Conservation (phyloP, 2,888 invertebrate genomes). For the Caradrina kadenii region DNA sequence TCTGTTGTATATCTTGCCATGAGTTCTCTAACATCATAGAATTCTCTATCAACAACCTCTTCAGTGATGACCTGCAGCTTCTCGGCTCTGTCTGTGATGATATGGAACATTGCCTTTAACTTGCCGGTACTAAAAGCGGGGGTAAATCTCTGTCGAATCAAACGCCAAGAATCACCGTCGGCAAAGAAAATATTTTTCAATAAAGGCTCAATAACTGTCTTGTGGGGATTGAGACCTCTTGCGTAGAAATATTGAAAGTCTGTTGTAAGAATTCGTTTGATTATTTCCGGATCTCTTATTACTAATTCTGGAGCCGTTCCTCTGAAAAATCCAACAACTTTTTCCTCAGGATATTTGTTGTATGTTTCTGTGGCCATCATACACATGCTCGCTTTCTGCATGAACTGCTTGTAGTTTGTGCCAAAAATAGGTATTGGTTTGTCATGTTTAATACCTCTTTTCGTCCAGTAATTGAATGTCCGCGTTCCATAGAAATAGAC, state of each 20-base stretch:
- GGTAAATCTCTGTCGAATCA: constrained; percentile 82
- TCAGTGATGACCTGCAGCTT: constrained; percentile 79
- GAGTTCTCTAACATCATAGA: constrained; percentile 81
- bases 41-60: constrained; percentile 72
- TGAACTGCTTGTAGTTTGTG: constrained; percentile 77
- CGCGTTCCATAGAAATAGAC: constrained; percentile 78
- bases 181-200: constrained; percentile 83
- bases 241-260: constrained; percentile 81
- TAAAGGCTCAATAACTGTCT: constrained; percentile 80
- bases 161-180: constrained; percentile 84
- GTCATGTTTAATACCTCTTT: constrained; percentile 81
- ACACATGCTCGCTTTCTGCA: constrained; percentile 78
- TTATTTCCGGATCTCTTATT: constrained; percentile 82
- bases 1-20: constrained; percentile 87
- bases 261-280: constrained; percentile 79
- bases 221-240: constrained; percentile 80
- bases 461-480: constrained; percentile 81
- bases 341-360: constrained; percentile 80
- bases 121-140: constrained; percentile 84
- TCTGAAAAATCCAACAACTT: constrained; percentile 82
- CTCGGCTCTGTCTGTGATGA: constrained; percentile 82
- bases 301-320: constrained; percentile 78
- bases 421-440: constrained; percentile 79
- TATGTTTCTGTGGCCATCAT: constrained; percentile 80
- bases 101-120: constrained; percentile 84